Evolutionary conservation across 2,113 vertebrate genomes (phyloP).

Genomic region (Anas platyrhynchos): DNA sequence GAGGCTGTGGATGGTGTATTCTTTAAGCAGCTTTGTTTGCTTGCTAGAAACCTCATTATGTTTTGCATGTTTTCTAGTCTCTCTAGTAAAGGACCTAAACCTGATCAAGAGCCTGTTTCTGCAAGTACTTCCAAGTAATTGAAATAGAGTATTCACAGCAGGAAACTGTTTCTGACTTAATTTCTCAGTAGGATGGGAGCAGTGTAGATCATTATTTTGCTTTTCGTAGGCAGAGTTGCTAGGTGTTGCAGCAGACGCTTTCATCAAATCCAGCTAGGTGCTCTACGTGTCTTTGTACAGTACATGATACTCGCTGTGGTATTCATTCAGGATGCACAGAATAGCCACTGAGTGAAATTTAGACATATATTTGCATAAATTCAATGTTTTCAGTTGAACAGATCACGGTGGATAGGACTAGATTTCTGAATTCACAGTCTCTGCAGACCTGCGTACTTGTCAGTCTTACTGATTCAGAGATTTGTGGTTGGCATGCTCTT

Average conservation of each 20-base stretch:
- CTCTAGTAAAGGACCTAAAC: not conserved
- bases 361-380: not conserved
- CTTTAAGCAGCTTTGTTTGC: not conserved
- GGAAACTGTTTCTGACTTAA: not conserved
- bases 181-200: not conserved
- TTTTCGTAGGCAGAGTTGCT: slow-evolving; percentile 77
- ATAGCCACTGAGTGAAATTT: not conserved
- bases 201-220: not conserved
- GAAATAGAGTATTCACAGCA: not conserved
- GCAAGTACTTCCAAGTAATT: not conserved
- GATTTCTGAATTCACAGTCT: not conserved
- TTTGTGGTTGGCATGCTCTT: not conserved
- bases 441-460: not conserved
- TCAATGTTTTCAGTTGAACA: not conserved
- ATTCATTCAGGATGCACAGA: not conserved
- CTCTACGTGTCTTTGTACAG: slow-evolving; percentile 57
- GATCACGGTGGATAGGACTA: not conserved
- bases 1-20: not conserved
- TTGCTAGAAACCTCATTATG: not conserved
- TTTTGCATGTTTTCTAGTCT: not conserved
- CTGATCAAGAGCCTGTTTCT: not conserved
- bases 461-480: accelerated
- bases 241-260: slow-evolving; percentile 77
- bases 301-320: not conserved
- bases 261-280: slow-evolving; percentile 80